These are phyloP conservation scores for Tenthredo amoena DNA, from an alignment of 2,888 invertebrate species.

Conservation along the genomic window DNA sequence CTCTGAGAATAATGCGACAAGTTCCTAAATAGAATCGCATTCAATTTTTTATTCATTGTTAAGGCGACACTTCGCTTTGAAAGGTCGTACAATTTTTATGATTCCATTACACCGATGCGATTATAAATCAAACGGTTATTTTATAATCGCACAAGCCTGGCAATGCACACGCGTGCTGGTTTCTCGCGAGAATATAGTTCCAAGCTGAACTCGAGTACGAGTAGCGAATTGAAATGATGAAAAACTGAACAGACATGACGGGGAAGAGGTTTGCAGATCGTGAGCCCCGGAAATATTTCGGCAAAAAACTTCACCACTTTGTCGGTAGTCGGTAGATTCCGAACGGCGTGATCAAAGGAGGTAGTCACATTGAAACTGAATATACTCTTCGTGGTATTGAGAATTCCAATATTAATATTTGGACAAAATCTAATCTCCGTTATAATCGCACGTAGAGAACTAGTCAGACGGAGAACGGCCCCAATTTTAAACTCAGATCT, in stretches of 20 bases:
- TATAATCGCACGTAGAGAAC: constrained; percentile 70
- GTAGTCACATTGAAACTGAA: constrained; percentile 1
- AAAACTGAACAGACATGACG: background rate
- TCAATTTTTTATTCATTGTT: background rate
- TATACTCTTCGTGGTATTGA: constrained; percentile 22
- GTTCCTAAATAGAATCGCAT: background rate
- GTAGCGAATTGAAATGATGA: constrained; percentile 1
- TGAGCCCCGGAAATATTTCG: background rate
- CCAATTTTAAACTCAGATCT: constrained; percentile 71
- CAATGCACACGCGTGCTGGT: background rate
- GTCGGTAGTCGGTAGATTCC: background rate
- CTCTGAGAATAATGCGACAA: background rate
- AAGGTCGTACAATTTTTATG: constrained; percentile 14
- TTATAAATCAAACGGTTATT: constrained; percentile 31
- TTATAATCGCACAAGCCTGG: constrained; percentile 3
- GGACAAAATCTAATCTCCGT: constrained; percentile 70
- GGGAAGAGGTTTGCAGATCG: background rate
- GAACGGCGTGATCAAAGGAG: background rate
- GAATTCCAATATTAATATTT: constrained; percentile 60
- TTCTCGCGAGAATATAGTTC: background rate
- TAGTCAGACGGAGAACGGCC: constrained; percentile 60
- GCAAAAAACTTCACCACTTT: constrained; percentile 4
- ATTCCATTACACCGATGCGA: constrained; percentile 18
- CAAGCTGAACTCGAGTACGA: background rate
- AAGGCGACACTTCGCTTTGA: background rate